phyloP scores from a whole-genome alignment of 53 echinoderm and acorn worm species.

The Astropecten irregularis region DNA sequence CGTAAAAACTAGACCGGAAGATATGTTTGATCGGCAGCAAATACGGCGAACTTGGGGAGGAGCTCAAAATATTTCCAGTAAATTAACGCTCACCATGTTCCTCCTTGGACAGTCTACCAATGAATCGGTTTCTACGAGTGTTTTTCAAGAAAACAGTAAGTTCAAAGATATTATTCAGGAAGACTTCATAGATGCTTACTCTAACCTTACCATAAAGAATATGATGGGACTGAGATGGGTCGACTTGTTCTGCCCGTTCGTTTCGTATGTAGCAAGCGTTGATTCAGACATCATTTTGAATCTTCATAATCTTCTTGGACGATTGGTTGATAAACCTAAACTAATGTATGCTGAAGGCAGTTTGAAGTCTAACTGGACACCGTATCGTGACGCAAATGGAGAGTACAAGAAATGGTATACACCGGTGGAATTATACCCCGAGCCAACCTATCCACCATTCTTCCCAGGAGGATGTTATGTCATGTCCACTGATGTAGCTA shows the following conservation, averaged over 20 bases:
- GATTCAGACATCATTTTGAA: slow-evolving; percentile 60
- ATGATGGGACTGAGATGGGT: slow-evolving; percentile 61
- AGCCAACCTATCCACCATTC: slow-evolving; percentile 59
- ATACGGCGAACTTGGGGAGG: slow-evolving; percentile 43
- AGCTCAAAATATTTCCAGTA: slow-evolving; percentile 24
- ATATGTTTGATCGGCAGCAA: slow-evolving; percentile 27
- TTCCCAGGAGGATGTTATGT: slow-evolving; percentile 55
- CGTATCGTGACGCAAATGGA: slow-evolving; percentile 25
- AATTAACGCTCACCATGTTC: slow-evolving; percentile 30
- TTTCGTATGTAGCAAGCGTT: slow-evolving; percentile 35
- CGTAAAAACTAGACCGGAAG: slow-evolving; percentile 34
- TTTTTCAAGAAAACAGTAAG: slow-evolving; percentile 5
- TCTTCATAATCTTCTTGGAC: slow-evolving; percentile 17
- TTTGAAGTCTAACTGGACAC: slow-evolving; percentile 39
- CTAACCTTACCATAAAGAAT: slow-evolving; percentile 53
- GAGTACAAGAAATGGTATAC: slow-evolving; percentile 55
- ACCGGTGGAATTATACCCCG: slow-evolving; percentile 47
- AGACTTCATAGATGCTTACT: slow-evolving; percentile 52
- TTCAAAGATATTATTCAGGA: slow-evolving; percentile 59
- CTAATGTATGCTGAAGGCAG: slow-evolving; percentile 23
- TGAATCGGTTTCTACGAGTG: not conserved
- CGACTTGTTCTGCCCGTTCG: slow-evolving; percentile 12
- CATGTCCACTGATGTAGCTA: slow-evolving; percentile 50
- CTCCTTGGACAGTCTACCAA: slow-evolving; percentile 16
- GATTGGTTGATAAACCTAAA: slow-evolving; percentile 7